Evolutionary conservation across 2,113 vertebrate species (phyloP), one percentile per base, ranked within the genome.

Genomic region (Stegastes partitus): DNA sequence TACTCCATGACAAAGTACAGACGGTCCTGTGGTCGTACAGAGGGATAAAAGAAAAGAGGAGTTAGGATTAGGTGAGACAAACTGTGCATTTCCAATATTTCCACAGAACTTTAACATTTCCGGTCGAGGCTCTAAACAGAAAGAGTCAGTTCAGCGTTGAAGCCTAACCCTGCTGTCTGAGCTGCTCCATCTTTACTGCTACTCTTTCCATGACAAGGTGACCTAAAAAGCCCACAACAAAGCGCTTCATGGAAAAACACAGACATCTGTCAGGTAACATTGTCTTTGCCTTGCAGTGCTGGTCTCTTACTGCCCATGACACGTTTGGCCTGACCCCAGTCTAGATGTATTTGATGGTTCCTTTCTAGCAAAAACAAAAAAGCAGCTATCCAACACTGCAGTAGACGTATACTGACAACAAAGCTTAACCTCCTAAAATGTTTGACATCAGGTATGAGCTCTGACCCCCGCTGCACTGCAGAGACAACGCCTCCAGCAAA

Each of bases 1-100:
- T 97, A 99, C 42, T 99, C 98, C 98, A 99, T 99, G 77, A 99
- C 97, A 64, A 99, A 99, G 92, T 98, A 99, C 53, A 99, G 95
- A 8, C 98, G 97, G 77, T 99, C 98, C 98, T 99, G 79, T 57
- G n/a, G 23, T 51, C 26, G 37, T 1, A 53, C 6, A 62, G 5
- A 69, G 0, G 81, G n/a, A 79, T 12, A 10, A 22, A 72, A 22
- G 44, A 23, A 65, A 34, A 26, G 23, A 50, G 21, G 5, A 42
- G 26, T 22, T 3, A 39, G 11, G 15, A 11, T 18, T 2, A 19
- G 21, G 21, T 23, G 6, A 37, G 18, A 11, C 2, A 51, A 47
- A n/a, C n/a, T n/a, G 62, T 45, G 22, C 19, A 53, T 37, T 11
- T 49, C 63, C 7, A 57, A 9, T 42, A 22, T 50, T 79, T 37